Evolutionary conservation across 2,113 vertebrate genomes (phyloP).

Genomic region (Rhodinocichla rosea): DNA sequence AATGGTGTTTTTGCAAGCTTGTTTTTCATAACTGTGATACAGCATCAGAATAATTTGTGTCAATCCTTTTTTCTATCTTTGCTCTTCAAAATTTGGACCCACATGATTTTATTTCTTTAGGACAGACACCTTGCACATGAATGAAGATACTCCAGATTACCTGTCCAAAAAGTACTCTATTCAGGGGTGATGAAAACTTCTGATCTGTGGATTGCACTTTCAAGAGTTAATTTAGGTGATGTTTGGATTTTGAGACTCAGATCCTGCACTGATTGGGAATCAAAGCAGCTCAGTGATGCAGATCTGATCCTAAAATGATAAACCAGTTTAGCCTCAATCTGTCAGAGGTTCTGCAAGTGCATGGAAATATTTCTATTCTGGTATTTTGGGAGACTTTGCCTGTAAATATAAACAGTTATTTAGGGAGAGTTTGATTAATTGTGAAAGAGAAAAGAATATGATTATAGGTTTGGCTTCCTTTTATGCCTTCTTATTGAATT

Average conservation of each 20-base stretch:
- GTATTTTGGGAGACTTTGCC: not conserved
- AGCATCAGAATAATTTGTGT: not conserved
- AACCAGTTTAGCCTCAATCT: not conserved
- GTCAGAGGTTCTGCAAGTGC: not conserved
- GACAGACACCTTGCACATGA: not conserved
- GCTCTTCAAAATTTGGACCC: not conserved
- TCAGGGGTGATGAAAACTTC: too few species aligned
- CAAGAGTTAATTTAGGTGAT: not conserved
- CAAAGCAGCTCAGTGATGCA: not conserved
- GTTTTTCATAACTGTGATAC: not conserved
- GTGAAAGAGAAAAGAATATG: not conserved
- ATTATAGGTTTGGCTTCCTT: not conserved
- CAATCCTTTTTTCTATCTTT: not conserved
- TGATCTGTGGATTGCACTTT: not conserved
- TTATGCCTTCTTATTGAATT: not conserved
- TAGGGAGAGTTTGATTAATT: not conserved
- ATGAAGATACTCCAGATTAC: too few species aligned
- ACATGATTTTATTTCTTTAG: not conserved
- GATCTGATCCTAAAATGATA: not conserved
- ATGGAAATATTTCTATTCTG: not conserved
- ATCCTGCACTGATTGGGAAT: not conserved
- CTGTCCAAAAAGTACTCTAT: not conserved
- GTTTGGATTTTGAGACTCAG: not conserved
- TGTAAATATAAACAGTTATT: not conserved
- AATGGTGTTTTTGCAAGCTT: fast-evolving